These are phyloP conservation scores for Diprion similis DNA, from an alignment of 1,140 invertebrate genomes.

Conservation along the genomic window DNA sequence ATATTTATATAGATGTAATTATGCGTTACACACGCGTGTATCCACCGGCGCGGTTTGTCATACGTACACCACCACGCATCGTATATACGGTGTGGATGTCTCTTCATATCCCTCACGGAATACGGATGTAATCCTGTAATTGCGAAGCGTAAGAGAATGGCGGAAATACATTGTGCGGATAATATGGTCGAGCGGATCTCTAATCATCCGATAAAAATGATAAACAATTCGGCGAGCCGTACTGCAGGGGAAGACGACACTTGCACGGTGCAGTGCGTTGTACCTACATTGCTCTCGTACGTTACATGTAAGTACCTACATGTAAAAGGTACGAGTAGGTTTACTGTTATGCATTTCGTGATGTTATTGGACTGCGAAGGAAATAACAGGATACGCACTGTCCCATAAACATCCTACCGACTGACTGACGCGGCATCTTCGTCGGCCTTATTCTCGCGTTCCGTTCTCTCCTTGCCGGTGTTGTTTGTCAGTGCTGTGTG, in stretches of 20 bases:
- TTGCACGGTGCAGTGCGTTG: no score
- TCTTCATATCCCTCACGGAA: no score
- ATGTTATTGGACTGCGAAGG: constrained; percentile 48
- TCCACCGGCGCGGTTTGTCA: no score
- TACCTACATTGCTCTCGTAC: no score
- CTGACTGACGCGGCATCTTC: constrained; percentile 38
- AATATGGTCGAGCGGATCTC: background rate
- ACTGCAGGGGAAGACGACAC: background rate
- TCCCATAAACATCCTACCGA: constrained; percentile 58
- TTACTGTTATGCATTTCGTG: constrained; percentile 49
- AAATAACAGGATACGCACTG: constrained; percentile 64
- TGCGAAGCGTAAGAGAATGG: no score
- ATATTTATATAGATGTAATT: background rate
- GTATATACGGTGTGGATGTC: no score
- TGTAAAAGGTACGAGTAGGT: background rate
- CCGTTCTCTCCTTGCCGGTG: background rate
- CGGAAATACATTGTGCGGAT: background rate
- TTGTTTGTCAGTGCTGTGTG: background rate
- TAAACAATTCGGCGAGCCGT: background rate
- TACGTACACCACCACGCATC: no score
- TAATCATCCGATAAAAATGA: background rate
- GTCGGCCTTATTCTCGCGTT: constrained; percentile 3
- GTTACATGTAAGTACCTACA: background rate
- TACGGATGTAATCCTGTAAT: no score
- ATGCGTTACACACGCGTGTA: background rate